These are phyloP conservation scores for Idaea aversata DNA, from an alignment of 2,888 invertebrate genomes.

Conservation along the genomic window DNA sequence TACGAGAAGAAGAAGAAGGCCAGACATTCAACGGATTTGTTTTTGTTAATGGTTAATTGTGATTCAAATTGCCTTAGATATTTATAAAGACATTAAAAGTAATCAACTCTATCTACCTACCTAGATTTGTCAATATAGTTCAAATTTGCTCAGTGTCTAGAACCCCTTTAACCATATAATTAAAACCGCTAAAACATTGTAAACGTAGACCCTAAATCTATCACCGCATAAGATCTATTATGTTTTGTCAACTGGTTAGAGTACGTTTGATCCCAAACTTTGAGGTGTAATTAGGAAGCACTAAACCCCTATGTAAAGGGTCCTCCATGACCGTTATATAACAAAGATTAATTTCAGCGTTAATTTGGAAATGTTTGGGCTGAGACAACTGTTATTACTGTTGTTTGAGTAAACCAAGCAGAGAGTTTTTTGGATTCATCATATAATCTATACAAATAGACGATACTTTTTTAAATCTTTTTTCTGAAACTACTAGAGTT, in stretches of 20 bases:
- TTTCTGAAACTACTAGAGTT: too few relatives aligned
- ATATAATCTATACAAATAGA: not conserved
- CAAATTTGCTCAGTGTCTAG: conserved; percentile 3
- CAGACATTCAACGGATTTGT: too few relatives aligned
- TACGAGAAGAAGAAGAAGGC: too few relatives aligned
- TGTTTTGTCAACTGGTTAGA: conserved; percentile 24
- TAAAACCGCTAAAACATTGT: not conserved
- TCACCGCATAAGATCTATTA: conserved; percentile 9
- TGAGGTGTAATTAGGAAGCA: conserved; percentile 47
- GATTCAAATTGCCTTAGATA: too few relatives aligned
- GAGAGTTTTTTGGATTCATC: not conserved
- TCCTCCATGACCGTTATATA: conserved; percentile 37
- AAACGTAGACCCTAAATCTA: not conserved
- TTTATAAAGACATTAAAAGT: too few relatives aligned
- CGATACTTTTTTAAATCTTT: too few relatives aligned
- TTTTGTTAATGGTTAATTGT: too few relatives aligned
- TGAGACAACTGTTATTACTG: not conserved
- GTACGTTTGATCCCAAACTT: conserved; percentile 34
- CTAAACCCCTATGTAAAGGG: conserved; percentile 45
- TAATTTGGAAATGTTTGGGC: conserved; percentile 36
- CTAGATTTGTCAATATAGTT: conserved; percentile 10
- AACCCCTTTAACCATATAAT: not conserved
- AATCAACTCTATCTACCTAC: not conserved
- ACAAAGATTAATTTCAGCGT: conserved; percentile 45
- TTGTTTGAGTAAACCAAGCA: not conserved